Base-by-base conservation (phyloP, 2,113 vertebrate genomes). In the Lontra canadensis region DNA sequence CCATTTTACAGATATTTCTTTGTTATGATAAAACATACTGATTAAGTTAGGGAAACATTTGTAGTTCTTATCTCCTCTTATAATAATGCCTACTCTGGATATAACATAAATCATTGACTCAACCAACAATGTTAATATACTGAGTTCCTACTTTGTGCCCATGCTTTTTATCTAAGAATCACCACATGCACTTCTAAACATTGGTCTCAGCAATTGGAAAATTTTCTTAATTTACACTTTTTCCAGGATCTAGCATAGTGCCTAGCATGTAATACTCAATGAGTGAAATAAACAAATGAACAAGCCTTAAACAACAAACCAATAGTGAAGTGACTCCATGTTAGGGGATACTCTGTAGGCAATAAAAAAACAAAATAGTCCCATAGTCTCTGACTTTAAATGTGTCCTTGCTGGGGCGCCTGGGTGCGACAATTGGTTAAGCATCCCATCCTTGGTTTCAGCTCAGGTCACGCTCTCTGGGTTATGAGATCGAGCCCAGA, bases 21-120 rank as follows among this genome's bases (percentile, higher is more conserved):
- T 93, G 59, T 15, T 61, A 44, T 96, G 88, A 94, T 95, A 88
- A 94, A 85, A 55, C 57, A 93, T 78, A 82, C 92, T 88, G 92
- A 93, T 95, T 71, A 61, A 83, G 14, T 10, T 71, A 94, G 39
- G 36, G 61, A 95, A 97, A 76, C 31, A 95, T 80, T 61, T 94
- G 12, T 31, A 55, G 44, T 59, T 52, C 36, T 65, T 90, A 88
- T 81, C 80, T 80, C 47, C 61, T 80, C 14, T 26, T 69, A 14
- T 26, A 80, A 49, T 88, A 61, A 79, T 78, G 84, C 29, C 47
- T 61, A 25, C 15, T 95, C 67, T 96, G 52, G 63, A 67, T 25
- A 21, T 61, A 47, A 47, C 39, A 65, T 59, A 61, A 86, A 61
- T 80, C 52, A 95, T 88, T 74, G 20, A 65, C 73, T 89, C n/a